A percentile compares a stretch with the other conserved stretches of the same genome.
phyloP scores from a whole-genome alignment of 2,888 invertebrate genomes.

The Pristionchus arcanus region DNA sequence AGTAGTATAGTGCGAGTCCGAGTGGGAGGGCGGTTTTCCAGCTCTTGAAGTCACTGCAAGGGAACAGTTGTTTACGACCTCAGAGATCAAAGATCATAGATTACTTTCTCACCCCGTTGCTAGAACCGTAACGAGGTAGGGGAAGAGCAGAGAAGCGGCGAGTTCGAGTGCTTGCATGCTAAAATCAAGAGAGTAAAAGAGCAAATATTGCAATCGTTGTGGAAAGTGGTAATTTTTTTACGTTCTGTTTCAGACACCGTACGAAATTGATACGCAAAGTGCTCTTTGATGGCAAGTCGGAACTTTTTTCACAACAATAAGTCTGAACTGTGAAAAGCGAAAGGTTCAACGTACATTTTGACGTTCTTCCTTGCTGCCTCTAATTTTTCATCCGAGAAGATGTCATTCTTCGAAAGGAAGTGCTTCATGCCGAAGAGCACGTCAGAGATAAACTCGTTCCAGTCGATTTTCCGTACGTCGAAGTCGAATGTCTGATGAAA shows the following conservation, averaged over 20 bases:
- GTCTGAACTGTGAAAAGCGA: too few relatives aligned
- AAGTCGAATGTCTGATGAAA: conserved; percentile 5
- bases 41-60: conserved; percentile 9
- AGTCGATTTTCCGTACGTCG: neutral
- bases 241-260: too few relatives aligned
- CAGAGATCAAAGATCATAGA: neutral
- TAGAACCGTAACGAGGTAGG: neutral
- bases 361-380: neutral
- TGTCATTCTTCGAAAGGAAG: conserved; percentile 30
- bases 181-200: neutral
- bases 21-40: neutral
- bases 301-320: too few relatives aligned
- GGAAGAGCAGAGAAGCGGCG: neutral
- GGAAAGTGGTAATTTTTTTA: too few relatives aligned
- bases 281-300: too few relatives aligned
- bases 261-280: too few relatives aligned
- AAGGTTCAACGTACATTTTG: neutral
- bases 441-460: conserved; percentile 1
- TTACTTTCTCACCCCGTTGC: neutral
- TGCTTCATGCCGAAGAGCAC: conserved; percentile 32
- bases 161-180: neutral
- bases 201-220: too few relatives aligned
- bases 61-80: neutral
- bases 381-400: neutral
- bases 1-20: neutral